Evolutionary conservation across 2,113 vertebrate species (phyloP), one percentile per base, ranked within the genome.

Genomic region (Actenoides hombroni): DNA sequence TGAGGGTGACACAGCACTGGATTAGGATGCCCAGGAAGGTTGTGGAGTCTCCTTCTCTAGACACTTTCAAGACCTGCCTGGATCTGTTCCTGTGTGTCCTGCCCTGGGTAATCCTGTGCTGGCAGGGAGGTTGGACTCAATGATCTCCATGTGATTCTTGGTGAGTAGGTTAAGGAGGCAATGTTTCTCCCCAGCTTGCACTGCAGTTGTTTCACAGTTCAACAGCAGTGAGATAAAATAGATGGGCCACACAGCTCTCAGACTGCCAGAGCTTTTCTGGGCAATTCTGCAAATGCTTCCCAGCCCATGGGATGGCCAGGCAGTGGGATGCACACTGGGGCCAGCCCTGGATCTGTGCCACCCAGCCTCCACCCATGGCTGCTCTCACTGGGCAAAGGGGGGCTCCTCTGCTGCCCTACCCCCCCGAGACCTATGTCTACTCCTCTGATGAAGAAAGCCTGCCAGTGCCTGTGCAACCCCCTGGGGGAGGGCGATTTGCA

Each of bases 261-360:
- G 15, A 33, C n/a, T 84, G 26, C 63, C 86, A n/a, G 23, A 16
- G 29, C 16, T 71, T 6, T 3, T 25, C n/a, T 11, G 64, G 35
- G 16, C 1, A 2, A 5, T 11, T 25, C 59, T 2, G 2, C 49
- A 24, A 70, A 40, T 7, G 3, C 9, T 8, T 53, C 64, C 31
- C 5, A 39, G 31, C 20, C 69, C 31, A 2, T 0, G 1, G 54
- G 31, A 39, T 11, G 7, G 29, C 21, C 0, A 0, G 42, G 37
- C 37, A 54, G 1, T 9, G 37, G 75, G 78, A 64, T 6, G 14
- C 13, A 11, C 1, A 0, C 5, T 3, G 23, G 18, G 59, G 40
- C 35, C 6, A 10, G 16, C 42, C 46, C 56, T 56, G 1, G 5
- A 24, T 25, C 73, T 56, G 51, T 37, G 33, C 18, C 46, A 39